A percentile compares a stretch with the other conserved stretches of the same genome.
Evolutionary conservation across 2,113 vertebrate species (phyloP).

Genomic region (Microtus ochrogaster): DNA sequence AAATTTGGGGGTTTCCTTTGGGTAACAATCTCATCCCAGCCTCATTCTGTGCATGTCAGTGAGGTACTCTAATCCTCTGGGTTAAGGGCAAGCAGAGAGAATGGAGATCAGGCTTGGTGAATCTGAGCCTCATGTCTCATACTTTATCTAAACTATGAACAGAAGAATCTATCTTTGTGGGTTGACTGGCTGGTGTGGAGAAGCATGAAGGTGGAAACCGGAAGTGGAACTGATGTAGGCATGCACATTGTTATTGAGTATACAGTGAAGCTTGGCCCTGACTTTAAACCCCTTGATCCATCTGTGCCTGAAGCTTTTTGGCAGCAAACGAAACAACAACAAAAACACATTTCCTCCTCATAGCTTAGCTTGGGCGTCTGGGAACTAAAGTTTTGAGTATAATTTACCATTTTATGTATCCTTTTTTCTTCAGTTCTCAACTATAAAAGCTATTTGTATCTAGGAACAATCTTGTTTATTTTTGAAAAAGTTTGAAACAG

Average conservation of each 20-base stretch:
- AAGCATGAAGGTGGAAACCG: neutral
- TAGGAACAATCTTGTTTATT: neutral
- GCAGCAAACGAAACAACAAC: neutral
- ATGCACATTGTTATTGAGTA: neutral
- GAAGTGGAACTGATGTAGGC: neutral
- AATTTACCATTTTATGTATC: neutral
- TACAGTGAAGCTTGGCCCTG: neutral
- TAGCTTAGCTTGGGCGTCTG: neutral
- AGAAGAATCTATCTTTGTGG: neutral
- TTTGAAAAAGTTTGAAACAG: neutral
- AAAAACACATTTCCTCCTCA: neutral
- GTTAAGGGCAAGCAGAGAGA: neutral
- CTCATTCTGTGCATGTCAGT: neutral
- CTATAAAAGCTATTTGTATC: neutral
- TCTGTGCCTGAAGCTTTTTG: neutral
- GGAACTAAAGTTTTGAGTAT: neutral
- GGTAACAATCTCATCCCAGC: accelerated
- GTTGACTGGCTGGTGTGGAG: neutral
- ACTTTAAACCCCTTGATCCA: neutral
- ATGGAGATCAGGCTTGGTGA: neutral
- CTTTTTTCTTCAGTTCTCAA: neutral
- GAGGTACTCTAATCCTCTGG: neutral
- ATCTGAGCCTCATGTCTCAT: neutral
- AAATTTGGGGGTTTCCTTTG: neutral
- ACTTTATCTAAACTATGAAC: neutral